Conservation (phyloP, 2,113 vertebrate genomes). For the Gyps fulvus region DNA sequence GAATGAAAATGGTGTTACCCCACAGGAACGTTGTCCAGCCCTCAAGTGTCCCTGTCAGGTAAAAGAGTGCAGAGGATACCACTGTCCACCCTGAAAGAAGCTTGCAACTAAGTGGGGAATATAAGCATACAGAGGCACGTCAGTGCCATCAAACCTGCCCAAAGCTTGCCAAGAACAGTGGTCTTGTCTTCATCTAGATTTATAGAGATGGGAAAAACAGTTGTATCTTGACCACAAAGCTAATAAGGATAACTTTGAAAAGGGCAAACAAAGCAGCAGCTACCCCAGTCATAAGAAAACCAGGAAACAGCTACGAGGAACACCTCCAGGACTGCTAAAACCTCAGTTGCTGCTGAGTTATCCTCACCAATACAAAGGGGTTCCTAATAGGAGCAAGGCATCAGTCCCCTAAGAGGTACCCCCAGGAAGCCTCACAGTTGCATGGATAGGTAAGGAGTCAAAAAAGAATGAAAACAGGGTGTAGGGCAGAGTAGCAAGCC, state of each 20-base stretch:
- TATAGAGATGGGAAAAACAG: neutral
- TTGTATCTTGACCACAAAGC: neutral
- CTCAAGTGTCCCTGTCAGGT: neutral
- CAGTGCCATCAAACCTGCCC: neutral
- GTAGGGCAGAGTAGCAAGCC: neutral
- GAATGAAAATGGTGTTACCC: conserved; percentile 44
- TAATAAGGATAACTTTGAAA: neutral
- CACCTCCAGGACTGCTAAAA: neutral
- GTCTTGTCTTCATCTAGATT: neutral
- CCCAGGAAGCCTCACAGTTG: neutral
- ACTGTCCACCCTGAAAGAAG: neutral
- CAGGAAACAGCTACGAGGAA: neutral
- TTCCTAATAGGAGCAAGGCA: neutral
- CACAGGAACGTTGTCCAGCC: neutral
- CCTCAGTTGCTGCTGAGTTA: neutral
- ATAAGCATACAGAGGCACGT: neutral
- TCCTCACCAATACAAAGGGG: neutral
- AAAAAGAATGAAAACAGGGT: neutral
- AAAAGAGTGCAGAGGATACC: neutral
- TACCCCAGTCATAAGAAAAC: neutral
- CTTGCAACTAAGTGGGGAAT: neutral
- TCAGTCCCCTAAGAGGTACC: neutral
- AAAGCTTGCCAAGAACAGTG: neutral
- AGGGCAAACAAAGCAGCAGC: neutral
- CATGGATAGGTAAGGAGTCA: neutral